Conservation (phyloP, 2,113 vertebrate species). For the Cisticola juncidis region DNA sequence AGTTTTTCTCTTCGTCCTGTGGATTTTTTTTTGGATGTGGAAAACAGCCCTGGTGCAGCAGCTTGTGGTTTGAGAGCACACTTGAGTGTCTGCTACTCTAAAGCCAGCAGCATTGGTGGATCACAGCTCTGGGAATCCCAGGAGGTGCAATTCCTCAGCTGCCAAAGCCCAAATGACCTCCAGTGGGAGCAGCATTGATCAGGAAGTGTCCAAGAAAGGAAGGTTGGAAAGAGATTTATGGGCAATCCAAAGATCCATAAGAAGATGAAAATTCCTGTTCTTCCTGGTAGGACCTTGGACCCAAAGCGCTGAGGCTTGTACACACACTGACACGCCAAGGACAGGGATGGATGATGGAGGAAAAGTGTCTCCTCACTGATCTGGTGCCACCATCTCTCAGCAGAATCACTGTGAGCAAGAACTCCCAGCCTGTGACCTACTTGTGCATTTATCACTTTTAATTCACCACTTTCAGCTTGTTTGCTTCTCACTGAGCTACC, state of each 20-base stretch:
- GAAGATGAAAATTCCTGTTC: background rate
- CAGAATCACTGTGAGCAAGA: background rate
- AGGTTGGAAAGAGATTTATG: background rate
- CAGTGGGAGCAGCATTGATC: background rate
- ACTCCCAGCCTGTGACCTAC: background rate
- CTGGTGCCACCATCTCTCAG: background rate
- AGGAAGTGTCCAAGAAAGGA: background rate
- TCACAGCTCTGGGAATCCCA: background rate
- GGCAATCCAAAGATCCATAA: background rate
- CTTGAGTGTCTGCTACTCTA: fast-evolving
- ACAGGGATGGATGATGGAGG: background rate
- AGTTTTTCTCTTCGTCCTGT: background rate
- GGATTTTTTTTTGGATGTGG: background rate
- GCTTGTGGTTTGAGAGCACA: background rate
- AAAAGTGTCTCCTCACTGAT: background rate
- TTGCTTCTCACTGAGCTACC: background rate
- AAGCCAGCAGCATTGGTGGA: background rate
- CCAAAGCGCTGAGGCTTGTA: background rate
- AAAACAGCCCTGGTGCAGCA: background rate
- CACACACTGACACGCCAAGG: fast-evolving
- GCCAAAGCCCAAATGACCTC: background rate
- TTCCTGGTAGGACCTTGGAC: background rate
- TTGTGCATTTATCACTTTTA: background rate
- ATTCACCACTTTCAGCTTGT: background rate
- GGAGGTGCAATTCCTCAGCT: background rate